These are phyloP conservation scores for Oryzias woworae DNA, from an alignment of 2,113 vertebrate species.

Conservation along the genomic window DNA sequence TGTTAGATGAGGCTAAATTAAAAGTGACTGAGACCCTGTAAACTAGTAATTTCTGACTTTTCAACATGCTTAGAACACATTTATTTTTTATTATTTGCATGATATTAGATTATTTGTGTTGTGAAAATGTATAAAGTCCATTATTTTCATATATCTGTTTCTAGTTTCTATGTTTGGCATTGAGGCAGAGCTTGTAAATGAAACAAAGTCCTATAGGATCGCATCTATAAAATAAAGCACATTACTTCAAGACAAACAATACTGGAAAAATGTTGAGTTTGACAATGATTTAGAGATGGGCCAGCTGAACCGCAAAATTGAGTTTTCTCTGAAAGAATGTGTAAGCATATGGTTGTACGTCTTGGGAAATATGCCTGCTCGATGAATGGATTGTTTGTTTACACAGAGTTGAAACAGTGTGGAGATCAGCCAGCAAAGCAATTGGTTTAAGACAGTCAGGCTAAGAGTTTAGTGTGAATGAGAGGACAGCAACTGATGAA, in stretches of 20 bases:
- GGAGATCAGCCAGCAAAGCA: constrained; percentile 24
- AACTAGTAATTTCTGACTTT: no score
- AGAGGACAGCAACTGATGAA: constrained; percentile 20
- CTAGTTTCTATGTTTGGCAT: no score
- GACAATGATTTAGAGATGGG: constrained; percentile 52
- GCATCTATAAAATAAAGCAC: constrained; percentile 11
- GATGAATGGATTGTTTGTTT: constrained; percentile 65
- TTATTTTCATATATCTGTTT: no score
- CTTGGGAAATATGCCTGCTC: constrained; percentile 40
- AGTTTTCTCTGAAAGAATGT: constrained; percentile 59
- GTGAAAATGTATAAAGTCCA: no score
- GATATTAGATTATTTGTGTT: no score
- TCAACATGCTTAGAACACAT: no score
- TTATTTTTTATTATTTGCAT: no score
- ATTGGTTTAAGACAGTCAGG: constrained; percentile 14
- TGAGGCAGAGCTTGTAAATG: no score
- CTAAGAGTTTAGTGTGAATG: background rate
- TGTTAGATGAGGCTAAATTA: no score
- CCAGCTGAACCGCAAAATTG: constrained; percentile 49
- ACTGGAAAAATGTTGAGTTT: constrained; percentile 35
- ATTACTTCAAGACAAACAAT: background rate
- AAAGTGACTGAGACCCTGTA: no score
- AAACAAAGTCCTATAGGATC: constrained; percentile 21
- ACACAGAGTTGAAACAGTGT: constrained; percentile 42
- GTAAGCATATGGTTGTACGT: constrained; percentile 68